phyloP scores from a whole-genome alignment of 2,113 vertebrate genomes.

The Sterna hirundo region DNA sequence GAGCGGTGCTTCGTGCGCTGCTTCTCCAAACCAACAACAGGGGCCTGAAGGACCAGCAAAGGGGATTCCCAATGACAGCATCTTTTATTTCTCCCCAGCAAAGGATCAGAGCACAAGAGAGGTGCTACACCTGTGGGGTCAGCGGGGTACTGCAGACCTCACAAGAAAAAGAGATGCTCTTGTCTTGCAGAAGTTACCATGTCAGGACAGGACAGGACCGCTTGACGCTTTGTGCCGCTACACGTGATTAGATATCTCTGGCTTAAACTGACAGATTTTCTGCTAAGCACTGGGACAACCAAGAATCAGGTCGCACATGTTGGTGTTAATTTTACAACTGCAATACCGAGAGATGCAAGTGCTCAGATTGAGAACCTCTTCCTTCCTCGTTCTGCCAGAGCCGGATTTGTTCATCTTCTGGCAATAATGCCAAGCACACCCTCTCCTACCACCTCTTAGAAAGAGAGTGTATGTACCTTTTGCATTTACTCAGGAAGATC shows the following conservation, averaged over 20 bases:
- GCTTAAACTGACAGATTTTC: not conserved
- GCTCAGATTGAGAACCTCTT: not conserved
- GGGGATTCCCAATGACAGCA: not conserved
- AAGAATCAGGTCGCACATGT: accelerated
- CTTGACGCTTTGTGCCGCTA: not conserved
- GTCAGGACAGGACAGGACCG: not conserved
- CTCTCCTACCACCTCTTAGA: not conserved
- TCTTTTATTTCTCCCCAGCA: not conserved
- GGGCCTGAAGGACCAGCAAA: not conserved
- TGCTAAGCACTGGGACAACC: not conserved
- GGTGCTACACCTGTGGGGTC: accelerated
- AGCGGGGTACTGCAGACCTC: not conserved
- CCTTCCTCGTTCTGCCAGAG: not conserved
- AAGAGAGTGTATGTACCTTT: not conserved
- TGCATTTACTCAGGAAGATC: not conserved
- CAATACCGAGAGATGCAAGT: accelerated
- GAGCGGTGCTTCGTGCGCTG: accelerated
- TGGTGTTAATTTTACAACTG: not conserved
- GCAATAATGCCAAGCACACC: not conserved
- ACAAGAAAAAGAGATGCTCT: not conserved
- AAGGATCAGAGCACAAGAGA: not conserved
- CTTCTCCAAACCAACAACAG: not conserved
- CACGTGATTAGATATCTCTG: not conserved
- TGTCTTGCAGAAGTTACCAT: not conserved
- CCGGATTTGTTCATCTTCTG: not conserved